Conservation (phyloP, 2,888 invertebrate species). For the Lasioglossum leucozonium region DNA sequence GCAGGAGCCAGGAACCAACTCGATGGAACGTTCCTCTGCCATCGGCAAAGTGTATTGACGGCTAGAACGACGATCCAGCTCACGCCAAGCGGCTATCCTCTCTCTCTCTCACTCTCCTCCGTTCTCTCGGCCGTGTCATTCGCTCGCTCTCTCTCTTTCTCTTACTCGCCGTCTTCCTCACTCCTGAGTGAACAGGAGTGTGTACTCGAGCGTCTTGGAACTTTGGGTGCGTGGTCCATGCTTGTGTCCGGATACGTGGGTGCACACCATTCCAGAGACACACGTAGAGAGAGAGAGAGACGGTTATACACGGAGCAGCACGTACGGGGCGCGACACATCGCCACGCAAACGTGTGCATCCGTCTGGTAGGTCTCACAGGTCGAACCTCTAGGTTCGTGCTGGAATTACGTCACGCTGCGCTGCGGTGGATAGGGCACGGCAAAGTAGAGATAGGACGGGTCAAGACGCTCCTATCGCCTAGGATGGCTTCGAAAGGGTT, state of each 20-base stretch:
- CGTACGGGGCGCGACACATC: slow-evolving; percentile 16
- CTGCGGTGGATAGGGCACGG: slow-evolving; percentile 73
- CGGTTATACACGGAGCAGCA: background rate
- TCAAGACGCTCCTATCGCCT: slow-evolving; percentile 79
- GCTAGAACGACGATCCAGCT: slow-evolving; percentile 70
- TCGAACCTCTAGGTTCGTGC: slow-evolving; percentile 71
- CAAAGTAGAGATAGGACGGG: slow-evolving; percentile 76
- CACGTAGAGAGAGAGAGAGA: slow-evolving; percentile 17
- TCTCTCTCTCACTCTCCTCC: slow-evolving; percentile 36
- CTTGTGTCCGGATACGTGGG: slow-evolving; percentile 54
- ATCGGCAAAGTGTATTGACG: slow-evolving; percentile 78
- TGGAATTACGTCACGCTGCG: slow-evolving; percentile 78
- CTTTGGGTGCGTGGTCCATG: slow-evolving; percentile 59
- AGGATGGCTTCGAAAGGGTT: slow-evolving; percentile 75
- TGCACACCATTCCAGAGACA: slow-evolving; percentile 40
- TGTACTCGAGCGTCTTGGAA: slow-evolving; percentile 60
- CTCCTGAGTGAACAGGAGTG: slow-evolving; percentile 26
- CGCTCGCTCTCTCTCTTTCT: background rate
- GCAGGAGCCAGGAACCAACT: slow-evolving; percentile 71
- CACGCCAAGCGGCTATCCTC: slow-evolving; percentile 56
- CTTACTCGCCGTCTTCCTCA: background rate
- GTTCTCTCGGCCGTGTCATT: slow-evolving; percentile 7
- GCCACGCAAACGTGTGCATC: slow-evolving; percentile 49
- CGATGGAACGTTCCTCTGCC: slow-evolving; percentile 76
- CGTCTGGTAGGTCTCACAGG: slow-evolving; percentile 66